A percentile compares a stretch with the other conserved stretches of the same genome.
Evolutionary conservation across 2,113 vertebrate genomes (phyloP).

Genomic region (Meleagris gallopavo): DNA sequence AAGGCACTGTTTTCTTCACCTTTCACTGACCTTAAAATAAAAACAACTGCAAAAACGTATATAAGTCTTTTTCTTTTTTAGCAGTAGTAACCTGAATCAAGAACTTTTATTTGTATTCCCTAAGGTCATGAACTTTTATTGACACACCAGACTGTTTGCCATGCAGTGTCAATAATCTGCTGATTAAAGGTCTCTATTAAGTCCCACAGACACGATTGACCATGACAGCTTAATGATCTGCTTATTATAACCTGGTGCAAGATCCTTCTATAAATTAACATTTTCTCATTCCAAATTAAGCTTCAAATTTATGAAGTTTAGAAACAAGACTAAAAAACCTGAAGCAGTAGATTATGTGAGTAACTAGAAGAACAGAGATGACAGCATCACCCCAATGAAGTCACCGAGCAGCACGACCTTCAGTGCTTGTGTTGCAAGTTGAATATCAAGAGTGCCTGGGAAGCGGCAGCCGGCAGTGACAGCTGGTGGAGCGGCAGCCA

Average conservation of each 20-base stretch:
- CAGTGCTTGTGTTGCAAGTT: neutral
- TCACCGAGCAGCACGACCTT: neutral
- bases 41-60: neutral
- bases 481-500: accelerated
- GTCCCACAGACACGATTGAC: neutral
- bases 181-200: slow-evolving; percentile 42
- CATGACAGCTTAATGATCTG: slow-evolving; percentile 11
- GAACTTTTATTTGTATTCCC: neutral
- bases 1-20: neutral
- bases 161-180: slow-evolving; percentile 22
- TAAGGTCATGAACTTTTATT: slow-evolving; percentile 27
- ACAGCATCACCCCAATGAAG: neutral
- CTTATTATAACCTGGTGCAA: neutral
- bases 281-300: neutral
- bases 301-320: neutral
- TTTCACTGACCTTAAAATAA: neutral
- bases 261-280: neutral
- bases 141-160: neutral
- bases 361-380: neutral
- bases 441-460: neutral
- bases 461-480: neutral
- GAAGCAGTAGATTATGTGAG: neutral
- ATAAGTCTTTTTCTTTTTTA: neutral
- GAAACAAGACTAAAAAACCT: neutral
- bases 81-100: neutral